Base-by-base conservation (phyloP, 2,888 invertebrate species). In the Podabrus alpinus region DNA sequence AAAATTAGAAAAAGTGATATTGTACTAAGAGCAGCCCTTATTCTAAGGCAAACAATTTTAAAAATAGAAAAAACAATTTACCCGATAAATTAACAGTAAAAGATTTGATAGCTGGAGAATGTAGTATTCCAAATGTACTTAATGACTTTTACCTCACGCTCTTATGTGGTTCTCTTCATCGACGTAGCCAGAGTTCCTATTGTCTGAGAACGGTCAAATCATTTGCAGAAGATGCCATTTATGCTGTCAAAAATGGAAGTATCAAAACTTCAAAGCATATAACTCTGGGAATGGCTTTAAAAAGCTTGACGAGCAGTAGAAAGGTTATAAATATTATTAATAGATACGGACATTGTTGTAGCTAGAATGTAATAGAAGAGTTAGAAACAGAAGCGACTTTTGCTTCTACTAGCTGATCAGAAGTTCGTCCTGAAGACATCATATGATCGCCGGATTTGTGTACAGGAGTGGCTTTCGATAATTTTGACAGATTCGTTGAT, bases 341-440 rank as follows among this genome's bases (percentile, higher is more conserved):
- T 77, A 81, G 73, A 78, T 84, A 81, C 71, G 83, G 85, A 16
- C 84, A 85, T 76, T 84, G 82, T 61, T 79, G 78, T 45, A 81
- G 80, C 68, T 85, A 84, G 68, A 62, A 78, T 29, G 73, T 66
- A 13, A 68, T 83, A 15, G 83, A 84, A 82, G 84, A 84, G 80
- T 73, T 85, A 13, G 85, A 85, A 81, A 83, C 83, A 21, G 81
- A 81, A 82, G 72, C 75, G 17, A 82, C 84, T 60, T 80, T 71
- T 80, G 25, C 82, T n/a, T 80, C 78, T 24, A 21, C 73, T 3
- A 19, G 78, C 45, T 66, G 71, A 16, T 71, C 78, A 3, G 68
- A 10, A 24, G 16, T 82, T 62, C 82, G 81, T 75, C 83, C 83
- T 19, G 72, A 79, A 64, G 79, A 64, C 60, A 80, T 83, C 64